A percentile compares a stretch with the other conserved stretches of the same genome.
These are phyloP conservation scores for Cephus runcator DNA, from an alignment of 2,888 invertebrate species.

Conservation along the genomic window DNA sequence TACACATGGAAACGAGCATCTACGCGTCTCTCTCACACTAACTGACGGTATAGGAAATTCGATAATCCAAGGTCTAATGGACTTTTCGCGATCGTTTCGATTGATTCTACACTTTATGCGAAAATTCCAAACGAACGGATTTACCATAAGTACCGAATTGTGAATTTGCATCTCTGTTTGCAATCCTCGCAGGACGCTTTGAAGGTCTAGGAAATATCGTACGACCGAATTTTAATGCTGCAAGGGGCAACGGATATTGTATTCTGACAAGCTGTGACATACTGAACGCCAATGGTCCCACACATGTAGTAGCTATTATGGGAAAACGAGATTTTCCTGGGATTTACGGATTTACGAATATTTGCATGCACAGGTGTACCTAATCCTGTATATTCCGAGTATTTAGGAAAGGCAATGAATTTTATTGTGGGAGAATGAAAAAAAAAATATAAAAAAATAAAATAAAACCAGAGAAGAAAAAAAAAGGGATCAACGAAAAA, in stretches of 20 bases:
- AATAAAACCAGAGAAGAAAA: background rate
- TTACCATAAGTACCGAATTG: background rate
- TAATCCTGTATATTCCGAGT: background rate
- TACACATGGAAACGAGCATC: background rate
- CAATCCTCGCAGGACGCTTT: background rate
- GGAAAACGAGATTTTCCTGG: background rate
- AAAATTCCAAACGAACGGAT: background rate
- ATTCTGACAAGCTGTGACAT: background rate
- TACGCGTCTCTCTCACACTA: background rate
- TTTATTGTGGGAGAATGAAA: background rate
- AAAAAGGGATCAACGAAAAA: background rate
- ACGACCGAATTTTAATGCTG: background rate
- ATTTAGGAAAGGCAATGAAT: background rate
- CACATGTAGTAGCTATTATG: background rate
- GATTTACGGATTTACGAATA: background rate
- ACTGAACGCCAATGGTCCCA: background rate
- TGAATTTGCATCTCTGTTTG: background rate
- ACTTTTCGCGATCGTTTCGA: background rate
- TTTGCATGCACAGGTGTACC: background rate
- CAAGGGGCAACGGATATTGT: background rate
- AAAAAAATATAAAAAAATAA: background rate
- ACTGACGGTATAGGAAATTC: background rate
- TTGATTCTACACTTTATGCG: background rate
- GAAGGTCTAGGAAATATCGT: background rate
- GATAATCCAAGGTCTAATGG: background rate